A percentile compares a stretch with the other conserved stretches of the same genome.
Evolutionary conservation across 2,797 vertebrate species (phyloP).

Genomic region (Bovichtus diacanthus): DNA sequence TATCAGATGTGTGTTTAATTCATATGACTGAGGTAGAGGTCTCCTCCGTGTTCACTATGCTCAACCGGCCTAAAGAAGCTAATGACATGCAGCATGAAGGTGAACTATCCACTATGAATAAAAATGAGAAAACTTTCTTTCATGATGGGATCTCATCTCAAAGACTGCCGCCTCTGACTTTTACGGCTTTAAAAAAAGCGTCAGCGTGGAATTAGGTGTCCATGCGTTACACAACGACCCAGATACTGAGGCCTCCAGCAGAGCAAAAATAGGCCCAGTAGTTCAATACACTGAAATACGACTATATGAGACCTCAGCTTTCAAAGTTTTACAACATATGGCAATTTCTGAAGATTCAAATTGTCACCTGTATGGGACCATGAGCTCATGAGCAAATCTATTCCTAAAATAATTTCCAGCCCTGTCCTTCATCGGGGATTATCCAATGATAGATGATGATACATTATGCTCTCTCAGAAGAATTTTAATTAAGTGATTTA

Average conservation of each 20-base stretch:
- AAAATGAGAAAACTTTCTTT: constrained; percentile 22
- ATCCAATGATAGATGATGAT: neutral
- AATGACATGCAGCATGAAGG: constrained; percentile 7
- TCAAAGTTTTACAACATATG: neutral
- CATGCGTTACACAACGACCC: neutral
- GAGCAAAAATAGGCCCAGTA: too few species aligned
- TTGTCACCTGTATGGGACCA: neutral
- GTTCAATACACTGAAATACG: neutral
- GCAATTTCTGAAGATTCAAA: neutral
- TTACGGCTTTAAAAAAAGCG: neutral
- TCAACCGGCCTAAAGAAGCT: neutral
- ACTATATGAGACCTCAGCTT: neutral
- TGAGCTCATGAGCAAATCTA: neutral
- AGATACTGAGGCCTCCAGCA: constrained; percentile 7
- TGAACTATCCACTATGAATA: constrained; percentile 23
- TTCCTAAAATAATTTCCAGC: neutral
- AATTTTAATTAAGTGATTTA: constrained; percentile 21
- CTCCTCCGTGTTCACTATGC: neutral
- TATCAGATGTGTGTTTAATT: neutral
- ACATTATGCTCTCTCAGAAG: neutral
- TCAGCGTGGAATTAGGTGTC: constrained; percentile 27
- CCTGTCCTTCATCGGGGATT: neutral
- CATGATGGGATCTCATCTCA: constrained; percentile 5
- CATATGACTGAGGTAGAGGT: neutral
- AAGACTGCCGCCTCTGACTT: constrained; percentile 15